Base-by-base conservation (phyloP, 2,113 vertebrate species). In the Hypocryptadius cinnamomeus region DNA sequence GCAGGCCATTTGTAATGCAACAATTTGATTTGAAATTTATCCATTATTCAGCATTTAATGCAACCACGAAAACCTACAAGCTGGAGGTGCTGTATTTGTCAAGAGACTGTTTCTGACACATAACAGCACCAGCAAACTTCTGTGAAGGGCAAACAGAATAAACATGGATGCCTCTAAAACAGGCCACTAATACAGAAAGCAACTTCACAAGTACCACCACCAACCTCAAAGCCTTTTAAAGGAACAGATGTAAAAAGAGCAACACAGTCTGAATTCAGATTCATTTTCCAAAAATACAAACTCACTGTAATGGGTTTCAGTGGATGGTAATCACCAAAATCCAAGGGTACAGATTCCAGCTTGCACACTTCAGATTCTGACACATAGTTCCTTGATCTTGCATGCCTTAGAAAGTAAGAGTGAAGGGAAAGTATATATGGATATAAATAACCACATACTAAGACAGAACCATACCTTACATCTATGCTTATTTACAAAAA, bases 261-360 rank as follows among this genome's bases (percentile, higher is more conserved):
- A 84, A 72, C 9, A 44, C 8, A 31, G 19, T 63, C 56, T 68
- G 33, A 64, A 40, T 45, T 40, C 23, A 31, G 11, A 42, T 33
- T 82, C 4, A 6, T 39, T 79, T 87, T 44, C 59, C 40, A 61
- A 44, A 89, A 66, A 44, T 15, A 42, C 57, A 42, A 86, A 98
- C 99, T 97, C 94, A 99, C 98, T 56, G 98, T 99, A 88, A 99
- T 99, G 74, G 98, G 98, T 89, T 99, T 99, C 63, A 99, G 98
- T 1, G 99, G 99, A 80, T 99, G 99, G 83, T 99, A 99, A 82
- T 99, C 99, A 0, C 98, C 98, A 94, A 98, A 98, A 54, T 99
- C 98, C 48, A 99, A 87, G 2, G 96, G 94, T 16, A 97, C 51
- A 1, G 89, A 91, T 78, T 99, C 99, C 88, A 98, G 89, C 9